phyloP scores from a whole-genome alignment of 1,140 invertebrate species.

The Drosophila murphyi region DNA sequence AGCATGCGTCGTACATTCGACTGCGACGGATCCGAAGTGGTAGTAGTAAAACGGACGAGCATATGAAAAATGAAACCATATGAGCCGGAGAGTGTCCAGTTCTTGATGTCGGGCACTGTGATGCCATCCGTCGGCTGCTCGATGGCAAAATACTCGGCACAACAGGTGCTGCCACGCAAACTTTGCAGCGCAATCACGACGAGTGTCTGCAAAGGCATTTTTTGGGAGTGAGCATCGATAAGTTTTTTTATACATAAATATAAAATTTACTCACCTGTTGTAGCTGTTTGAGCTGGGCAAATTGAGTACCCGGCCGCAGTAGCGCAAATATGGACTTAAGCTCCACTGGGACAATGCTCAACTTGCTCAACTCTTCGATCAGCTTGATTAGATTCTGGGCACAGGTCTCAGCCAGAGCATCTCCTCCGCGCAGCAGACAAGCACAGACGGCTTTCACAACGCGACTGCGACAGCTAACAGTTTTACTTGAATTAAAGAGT shows the following conservation, averaged over 20 bases:
- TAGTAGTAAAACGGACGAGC: slow-evolving; percentile 86
- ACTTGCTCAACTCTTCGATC: slow-evolving; percentile 86
- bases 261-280: slow-evolving; percentile 61
- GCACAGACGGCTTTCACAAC: slow-evolving; percentile 84
- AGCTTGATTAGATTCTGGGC: slow-evolving; percentile 86
- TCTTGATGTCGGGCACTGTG: slow-evolving; percentile 85
- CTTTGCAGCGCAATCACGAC: slow-evolving; percentile 77
- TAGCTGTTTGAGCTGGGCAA: slow-evolving; percentile 73
- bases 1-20: slow-evolving; percentile 65
- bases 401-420: slow-evolving; percentile 67
- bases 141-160: slow-evolving; percentile 85
- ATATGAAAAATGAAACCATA: slow-evolving; percentile 88
- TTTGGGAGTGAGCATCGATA: not conserved
- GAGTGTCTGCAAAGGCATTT: slow-evolving; percentile 47
- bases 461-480: slow-evolving; percentile 81
- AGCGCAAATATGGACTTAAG: slow-evolving; percentile 85
- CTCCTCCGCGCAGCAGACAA: slow-evolving; percentile 72
- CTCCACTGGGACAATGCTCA: slow-evolving; percentile 86
- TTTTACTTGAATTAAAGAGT: slow-evolving; percentile 77
- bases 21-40: slow-evolving; percentile 23
- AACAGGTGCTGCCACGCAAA: slow-evolving; percentile 67
- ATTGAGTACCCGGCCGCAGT: slow-evolving; percentile 64
- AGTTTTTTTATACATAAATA: not conserved
- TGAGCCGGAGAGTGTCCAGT: slow-evolving; percentile 86
- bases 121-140: slow-evolving; percentile 86